Base-by-base conservation (phyloP, 2,888 invertebrate species). In the Caenorhabditis doughertyi region DNA sequence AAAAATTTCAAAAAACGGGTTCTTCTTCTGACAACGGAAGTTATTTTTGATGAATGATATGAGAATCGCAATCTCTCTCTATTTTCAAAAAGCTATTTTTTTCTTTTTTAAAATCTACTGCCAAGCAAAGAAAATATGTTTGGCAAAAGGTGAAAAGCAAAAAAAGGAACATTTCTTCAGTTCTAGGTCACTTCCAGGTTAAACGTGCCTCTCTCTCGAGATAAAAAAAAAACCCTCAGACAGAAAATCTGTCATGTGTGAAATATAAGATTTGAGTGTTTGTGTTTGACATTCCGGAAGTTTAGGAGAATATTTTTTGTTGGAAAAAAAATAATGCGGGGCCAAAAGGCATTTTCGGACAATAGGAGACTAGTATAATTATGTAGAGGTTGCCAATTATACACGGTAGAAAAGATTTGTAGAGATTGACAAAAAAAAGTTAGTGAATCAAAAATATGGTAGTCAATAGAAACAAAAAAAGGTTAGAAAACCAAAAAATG, bases 401-500 rank as follows among this genome's bases (percentile, higher is more conserved):
- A 51, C 67, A 76, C 67, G 76, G 76, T 76, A 76, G 67, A 67
- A 68, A n/a, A 68, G 60, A 42, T 76, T 68, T 68, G 76, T 56
- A 42, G n/a, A n/a, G n/a, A n/a, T n/a, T 44, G 60, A 27, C n/a
- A n/a, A n/a, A n/a, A n/a, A n/a, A n/a, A n/a, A n/a, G n/a, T n/a
- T n/a, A n/a, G n/a, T n/a, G n/a, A n/a, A n/a, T n/a, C n/a, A 35
- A 60, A 42, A 39, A 60, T 60, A 8, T 42, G 42, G 11, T 58
- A 35, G 21, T 7, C 27, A 18, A 27, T 27, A 18, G 62, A 44
- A 25, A 42, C n/a, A 25, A 60, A 16, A 32, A n/a, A 32, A 32
- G 1, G 18, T 4, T 16, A 55, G 32, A 32, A 32, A 23, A 39
- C 9, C 25, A n/a, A n/a, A n/a, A n/a, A n/a, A n/a, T n/a, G n/a